Conservation (phyloP, 2,888 invertebrate species). For the Napeogenes sylphis region DNA sequence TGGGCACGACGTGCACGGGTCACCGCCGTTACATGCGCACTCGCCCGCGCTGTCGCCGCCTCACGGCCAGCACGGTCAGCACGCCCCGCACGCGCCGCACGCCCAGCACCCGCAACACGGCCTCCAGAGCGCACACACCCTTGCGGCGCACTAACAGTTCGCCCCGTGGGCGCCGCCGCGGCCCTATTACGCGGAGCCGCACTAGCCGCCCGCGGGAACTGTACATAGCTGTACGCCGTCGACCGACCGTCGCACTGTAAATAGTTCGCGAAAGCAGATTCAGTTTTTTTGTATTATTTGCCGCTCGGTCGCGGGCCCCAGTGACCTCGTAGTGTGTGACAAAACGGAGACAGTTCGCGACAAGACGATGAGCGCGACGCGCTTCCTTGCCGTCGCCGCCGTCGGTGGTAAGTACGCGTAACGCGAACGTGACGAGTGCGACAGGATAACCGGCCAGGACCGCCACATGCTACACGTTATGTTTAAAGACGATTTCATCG, state of each 20-base stretch:
- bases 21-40: slow-evolving; percentile 87
- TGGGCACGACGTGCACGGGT: slow-evolving; percentile 91
- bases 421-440: slow-evolving; percentile 6
- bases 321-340: slow-evolving; percentile 37
- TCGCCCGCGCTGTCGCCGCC: slow-evolving; percentile 53
- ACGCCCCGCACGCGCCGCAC: slow-evolving; percentile 80
- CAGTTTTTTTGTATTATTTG: slow-evolving; percentile 26
- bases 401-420: slow-evolving; percentile 37
- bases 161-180: slow-evolving; percentile 86
- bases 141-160: slow-evolving; percentile 76
- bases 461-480: slow-evolving; percentile 36
- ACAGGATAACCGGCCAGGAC: slow-evolving; percentile 18
- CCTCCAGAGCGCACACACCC: slow-evolving; percentile 67
- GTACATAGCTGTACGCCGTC: slow-evolving; percentile 40
- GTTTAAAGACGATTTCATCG: slow-evolving; percentile 75
- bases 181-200: slow-evolving; percentile 74
- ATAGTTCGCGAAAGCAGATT: slow-evolving; percentile 32
- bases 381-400: slow-evolving; percentile 40
- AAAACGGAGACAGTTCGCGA: slow-evolving; percentile 63
- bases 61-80: slow-evolving; percentile 80
- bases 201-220: slow-evolving; percentile 70
- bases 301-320: slow-evolving; percentile 30
- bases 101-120: slow-evolving; percentile 76
- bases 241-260: slow-evolving; percentile 36
- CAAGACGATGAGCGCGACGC: slow-evolving; percentile 28